Percentiles rank a stretch among this genome's conserved stretches.
Conservation (phyloP, 1,140 invertebrate species). For the Apis cerana region DNA sequence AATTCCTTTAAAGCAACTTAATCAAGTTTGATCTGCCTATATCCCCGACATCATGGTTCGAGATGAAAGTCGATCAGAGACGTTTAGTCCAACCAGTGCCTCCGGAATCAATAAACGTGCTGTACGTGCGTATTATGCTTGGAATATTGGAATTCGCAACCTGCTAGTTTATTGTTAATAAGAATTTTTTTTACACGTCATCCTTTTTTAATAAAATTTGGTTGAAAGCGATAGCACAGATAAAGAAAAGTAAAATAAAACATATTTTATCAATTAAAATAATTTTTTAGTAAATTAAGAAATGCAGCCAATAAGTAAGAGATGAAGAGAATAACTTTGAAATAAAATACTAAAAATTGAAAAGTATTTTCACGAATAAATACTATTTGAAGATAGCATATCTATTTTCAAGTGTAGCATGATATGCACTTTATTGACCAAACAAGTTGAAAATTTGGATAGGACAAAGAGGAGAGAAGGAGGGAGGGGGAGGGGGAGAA, state of each 20-base stretch:
- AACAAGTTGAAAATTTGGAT: no score
- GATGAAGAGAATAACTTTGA: no score
- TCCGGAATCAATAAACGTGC: constrained; percentile 72
- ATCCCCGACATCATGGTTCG: constrained; percentile 61
- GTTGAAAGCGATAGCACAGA: not conserved
- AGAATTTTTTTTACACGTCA: not conserved
- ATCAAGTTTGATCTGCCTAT: constrained; percentile 71
- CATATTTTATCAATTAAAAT: no score
- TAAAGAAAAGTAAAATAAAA: not conserved
- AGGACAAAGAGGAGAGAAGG: no score
- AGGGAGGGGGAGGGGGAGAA: no score
- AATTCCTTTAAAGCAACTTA: constrained; percentile 70
- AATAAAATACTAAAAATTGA: no score
- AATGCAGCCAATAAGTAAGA: no score
- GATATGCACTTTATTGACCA: no score
- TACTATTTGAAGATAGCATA: no score
- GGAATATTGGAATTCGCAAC: constrained; percentile 27
- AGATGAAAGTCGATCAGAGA: constrained; percentile 54
- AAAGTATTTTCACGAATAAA: no score
- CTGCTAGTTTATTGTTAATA: not conserved
- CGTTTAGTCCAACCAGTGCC: constrained; percentile 64
- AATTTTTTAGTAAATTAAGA: no score
- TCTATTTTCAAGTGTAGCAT: no score
- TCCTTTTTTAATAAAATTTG: not conserved
- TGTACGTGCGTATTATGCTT: constrained; percentile 57